Evolutionary conservation across 2,113 vertebrate genomes (phyloP).

Genomic region (Myiozetetes cayanensis): DNA sequence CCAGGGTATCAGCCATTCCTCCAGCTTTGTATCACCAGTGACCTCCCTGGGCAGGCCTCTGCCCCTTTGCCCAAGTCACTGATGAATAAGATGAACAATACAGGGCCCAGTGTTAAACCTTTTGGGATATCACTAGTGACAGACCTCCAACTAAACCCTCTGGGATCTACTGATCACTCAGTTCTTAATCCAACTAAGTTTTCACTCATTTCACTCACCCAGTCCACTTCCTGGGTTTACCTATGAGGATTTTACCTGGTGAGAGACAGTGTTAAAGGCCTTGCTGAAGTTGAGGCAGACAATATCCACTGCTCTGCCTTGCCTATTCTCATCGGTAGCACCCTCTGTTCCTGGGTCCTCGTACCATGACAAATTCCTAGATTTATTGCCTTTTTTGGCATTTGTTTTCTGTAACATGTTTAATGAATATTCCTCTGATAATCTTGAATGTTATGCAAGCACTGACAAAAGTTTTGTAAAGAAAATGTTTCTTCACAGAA

Average conservation of each 20-base stretch:
- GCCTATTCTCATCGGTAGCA: rapidly evolving
- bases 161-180: background rate
- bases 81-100: background rate
- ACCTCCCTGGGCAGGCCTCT: background rate
- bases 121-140: background rate
- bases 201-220: background rate
- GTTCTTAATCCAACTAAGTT: background rate
- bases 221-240: background rate
- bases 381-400: background rate
- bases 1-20: rapidly evolving
- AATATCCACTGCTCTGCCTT: background rate
- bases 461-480: background rate
- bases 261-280: background rate
- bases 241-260: background rate
- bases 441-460: background rate
- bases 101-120: no score
- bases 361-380: background rate
- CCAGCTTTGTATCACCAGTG: no score
- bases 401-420: background rate
- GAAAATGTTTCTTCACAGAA: background rate
- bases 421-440: background rate
- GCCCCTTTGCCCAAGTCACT: rapidly evolving
- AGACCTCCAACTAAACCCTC: background rate
- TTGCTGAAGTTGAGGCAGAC: background rate
- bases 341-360: rapidly evolving